Percentiles rank a stretch among this genome's conserved stretches.
phyloP scores from a whole-genome alignment of 2,113 vertebrate species.

The Ellobius talpinus region DNA sequence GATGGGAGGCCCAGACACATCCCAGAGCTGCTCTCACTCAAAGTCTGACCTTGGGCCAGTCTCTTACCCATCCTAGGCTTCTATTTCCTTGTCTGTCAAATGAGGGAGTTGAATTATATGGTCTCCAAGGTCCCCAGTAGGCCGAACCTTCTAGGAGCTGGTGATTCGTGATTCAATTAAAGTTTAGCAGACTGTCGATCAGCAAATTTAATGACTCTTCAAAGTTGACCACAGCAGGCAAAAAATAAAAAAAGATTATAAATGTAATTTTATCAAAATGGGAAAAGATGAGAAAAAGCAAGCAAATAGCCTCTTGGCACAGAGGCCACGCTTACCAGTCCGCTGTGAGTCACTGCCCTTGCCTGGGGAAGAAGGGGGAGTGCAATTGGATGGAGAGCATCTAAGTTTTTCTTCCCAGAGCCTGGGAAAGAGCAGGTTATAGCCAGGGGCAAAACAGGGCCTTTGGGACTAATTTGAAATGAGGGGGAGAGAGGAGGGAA shows the following conservation, averaged over 20 bases:
- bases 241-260: conserved; percentile 65
- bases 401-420: conserved; percentile 32
- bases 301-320: conserved; percentile 57
- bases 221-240: conserved; percentile 77
- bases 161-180: conserved; percentile 77
- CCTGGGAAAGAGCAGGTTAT: not conserved
- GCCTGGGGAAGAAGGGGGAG: not conserved
- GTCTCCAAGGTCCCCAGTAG: conserved; percentile 58
- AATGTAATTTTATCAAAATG: conserved; percentile 66
- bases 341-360: conserved; percentile 27
- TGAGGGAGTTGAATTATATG: conserved; percentile 65
- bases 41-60: conserved; percentile 73
- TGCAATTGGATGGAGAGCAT: conserved; percentile 20
- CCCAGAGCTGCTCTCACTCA: conserved; percentile 42
- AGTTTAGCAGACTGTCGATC: conserved; percentile 74
- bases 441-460: conserved; percentile 21
- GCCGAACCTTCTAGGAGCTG: conserved; percentile 67
- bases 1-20: not conserved
- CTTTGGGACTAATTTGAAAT: conserved; percentile 58
- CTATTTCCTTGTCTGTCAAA: conserved; percentile 57
- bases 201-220: conserved; percentile 79
- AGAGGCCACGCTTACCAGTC: conserved; percentile 26
- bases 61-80: conserved; percentile 59
- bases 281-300: conserved; percentile 65
- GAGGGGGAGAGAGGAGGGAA: not conserved